Percentiles rank a stretch among this genome's conserved stretches.
These are phyloP conservation scores for Formica aserva DNA, from an alignment of 2,888 invertebrate species.

Conservation along the genomic window DNA sequence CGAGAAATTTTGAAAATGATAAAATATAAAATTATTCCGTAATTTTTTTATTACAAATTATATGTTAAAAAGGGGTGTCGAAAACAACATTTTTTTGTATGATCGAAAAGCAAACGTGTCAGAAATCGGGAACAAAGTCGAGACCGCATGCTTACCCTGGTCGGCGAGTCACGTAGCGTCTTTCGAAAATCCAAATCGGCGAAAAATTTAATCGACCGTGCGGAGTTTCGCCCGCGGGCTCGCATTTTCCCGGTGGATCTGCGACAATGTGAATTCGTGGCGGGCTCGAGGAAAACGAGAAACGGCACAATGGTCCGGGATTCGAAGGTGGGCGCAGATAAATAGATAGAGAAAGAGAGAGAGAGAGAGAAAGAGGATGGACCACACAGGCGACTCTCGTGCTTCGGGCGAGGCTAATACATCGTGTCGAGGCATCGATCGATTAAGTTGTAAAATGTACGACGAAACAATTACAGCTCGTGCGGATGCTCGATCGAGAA, in stretches of 20 bases:
- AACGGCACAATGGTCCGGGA: slow-evolving; percentile 28
- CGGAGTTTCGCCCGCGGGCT: slow-evolving; percentile 62
- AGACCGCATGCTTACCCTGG: background rate
- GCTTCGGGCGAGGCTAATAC: slow-evolving; percentile 57
- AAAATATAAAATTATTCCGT: background rate
- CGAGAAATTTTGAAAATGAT: background rate
- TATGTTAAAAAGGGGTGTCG: background rate
- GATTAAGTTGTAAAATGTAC: slow-evolving; percentile 69
- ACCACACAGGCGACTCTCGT: slow-evolving; percentile 68
- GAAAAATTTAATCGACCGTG: slow-evolving; percentile 76
- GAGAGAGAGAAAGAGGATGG: slow-evolving; percentile 37
- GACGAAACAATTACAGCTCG: slow-evolving; percentile 67
- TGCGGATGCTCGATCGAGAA: slow-evolving; percentile 54
- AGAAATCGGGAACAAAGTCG: slow-evolving; percentile 50
- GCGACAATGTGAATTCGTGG: slow-evolving; percentile 56
- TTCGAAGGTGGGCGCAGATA: background rate
- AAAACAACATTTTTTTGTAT: background rate
- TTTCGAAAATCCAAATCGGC: slow-evolving; percentile 68
- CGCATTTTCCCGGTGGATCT: slow-evolving; percentile 65
- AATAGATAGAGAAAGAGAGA: slow-evolving; percentile 11
- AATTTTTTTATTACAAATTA: background rate
- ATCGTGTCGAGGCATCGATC: slow-evolving; percentile 59
- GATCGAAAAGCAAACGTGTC: background rate
- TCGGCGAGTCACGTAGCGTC: slow-evolving; percentile 65
- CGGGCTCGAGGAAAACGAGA: slow-evolving; percentile 37